These are phyloP conservation scores for Labroides dimidiatus DNA, from an alignment of 2,797 vertebrate genomes.

Conservation along the genomic window DNA sequence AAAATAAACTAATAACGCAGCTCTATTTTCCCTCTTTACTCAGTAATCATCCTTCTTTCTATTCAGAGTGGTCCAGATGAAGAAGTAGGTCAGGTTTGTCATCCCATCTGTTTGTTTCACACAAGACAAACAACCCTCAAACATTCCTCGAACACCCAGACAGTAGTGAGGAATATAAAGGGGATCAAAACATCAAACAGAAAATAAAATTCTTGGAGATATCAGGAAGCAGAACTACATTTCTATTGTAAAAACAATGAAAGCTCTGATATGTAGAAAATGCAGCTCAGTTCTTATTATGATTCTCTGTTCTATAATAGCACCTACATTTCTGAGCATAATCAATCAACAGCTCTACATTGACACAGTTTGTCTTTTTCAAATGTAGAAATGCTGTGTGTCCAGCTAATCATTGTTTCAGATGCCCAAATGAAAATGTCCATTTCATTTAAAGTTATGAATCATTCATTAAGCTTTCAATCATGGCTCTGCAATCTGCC, in stretches of 20 bases:
- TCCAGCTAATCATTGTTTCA: constrained; percentile 39
- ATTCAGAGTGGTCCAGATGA: constrained; percentile 66
- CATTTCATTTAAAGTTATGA: constrained; percentile 65
- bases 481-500: constrained; percentile 54
- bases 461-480: constrained; percentile 70
- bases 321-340: constrained; percentile 11
- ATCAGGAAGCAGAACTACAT: background rate
- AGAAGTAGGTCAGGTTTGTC: constrained; percentile 77
- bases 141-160: constrained; percentile 27
- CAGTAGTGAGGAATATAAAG: constrained; percentile 7
- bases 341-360: constrained; percentile 5
- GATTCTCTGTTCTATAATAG: background rate
- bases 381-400: constrained; percentile 20
- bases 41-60: constrained; percentile 30
- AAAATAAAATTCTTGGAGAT: constrained; percentile 6
- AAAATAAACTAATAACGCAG: constrained; percentile 19
- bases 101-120: constrained; percentile 78
- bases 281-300: background rate
- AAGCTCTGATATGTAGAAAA: background rate
- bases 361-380: background rate
- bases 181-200: background rate
- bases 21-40: constrained; percentile 27
- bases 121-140: constrained; percentile 54
- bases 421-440: constrained; percentile 57
- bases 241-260: background rate